Evolutionary conservation across 2,888 invertebrate species (phyloP), one percentile per base, ranked within the genome.

Genomic region (Lydus trimaculatus): DNA sequence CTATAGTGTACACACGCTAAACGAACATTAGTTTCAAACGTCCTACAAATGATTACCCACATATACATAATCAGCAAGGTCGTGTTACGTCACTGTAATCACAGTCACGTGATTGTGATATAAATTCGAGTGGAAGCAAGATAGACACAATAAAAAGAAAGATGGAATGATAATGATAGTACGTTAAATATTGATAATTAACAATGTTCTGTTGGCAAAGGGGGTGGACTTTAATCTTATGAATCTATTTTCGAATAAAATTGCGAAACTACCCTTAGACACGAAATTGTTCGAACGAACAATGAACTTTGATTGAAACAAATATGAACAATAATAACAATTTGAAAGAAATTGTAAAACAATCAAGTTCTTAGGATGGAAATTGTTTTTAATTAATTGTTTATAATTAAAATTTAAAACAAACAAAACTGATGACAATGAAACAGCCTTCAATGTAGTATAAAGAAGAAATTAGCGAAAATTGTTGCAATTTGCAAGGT

Each of bases 21-120:
- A 73, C 69, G 74, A 67, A 65, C 71, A 74, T 74, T 67, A 75
- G 67, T 74, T 69, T 65, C 11, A 25, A 67, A 71, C 70, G 78
- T 76, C 76, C 76, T 75, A 76, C 75, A 76, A 77, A 76, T 72
- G 68, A 75, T 76, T 76, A 76, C 72, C 20, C 48, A 48, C 48
- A 52, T 25, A 23, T 13, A 75, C 72, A 75, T 73, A 76, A 76
- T 76, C 78, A 75, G 74, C 80, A 81, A 80, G 81, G 81, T 78
- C 78, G 73, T 67, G 66, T 74, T 77, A 73, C 78, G 80, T 79
- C 77, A 78, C 67, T 39, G 23, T 43, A 72, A 69, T 72, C 74
- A 76, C 73, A 25, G 59, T 73, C 75, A 73, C 76, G 75, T 75
- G 75, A 69, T 39, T 63, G 65, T 64, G 60, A 20, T 25, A 52